phyloP scores from a whole-genome alignment of 2,888 invertebrate species.

The Acanthosepion esculentum region DNA sequence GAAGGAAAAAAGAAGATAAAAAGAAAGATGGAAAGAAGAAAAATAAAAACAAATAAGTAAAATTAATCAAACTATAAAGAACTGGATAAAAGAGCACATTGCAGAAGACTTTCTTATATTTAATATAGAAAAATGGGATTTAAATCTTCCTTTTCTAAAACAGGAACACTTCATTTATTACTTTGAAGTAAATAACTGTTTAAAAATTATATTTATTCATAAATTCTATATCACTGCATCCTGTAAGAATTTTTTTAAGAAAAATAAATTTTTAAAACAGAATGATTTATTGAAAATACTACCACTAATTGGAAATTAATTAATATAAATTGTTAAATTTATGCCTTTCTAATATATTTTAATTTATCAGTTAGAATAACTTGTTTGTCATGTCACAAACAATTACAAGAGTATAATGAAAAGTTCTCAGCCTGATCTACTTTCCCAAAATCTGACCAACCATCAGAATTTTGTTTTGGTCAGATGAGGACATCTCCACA shows the following conservation, averaged over 20 bases:
- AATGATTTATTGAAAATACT: too few relatives aligned
- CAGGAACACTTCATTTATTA: background rate
- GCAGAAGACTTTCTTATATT: background rate
- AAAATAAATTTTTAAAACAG: too few relatives aligned
- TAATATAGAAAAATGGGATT: background rate
- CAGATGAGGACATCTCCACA: too few relatives aligned
- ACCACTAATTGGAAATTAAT: too few relatives aligned
- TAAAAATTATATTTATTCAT: background rate
- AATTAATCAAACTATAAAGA: background rate
- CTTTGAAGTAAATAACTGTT: background rate
- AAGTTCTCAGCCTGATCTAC: too few relatives aligned
- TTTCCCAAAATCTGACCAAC: too few relatives aligned
- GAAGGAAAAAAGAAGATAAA: background rate
- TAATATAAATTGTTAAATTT: too few relatives aligned
- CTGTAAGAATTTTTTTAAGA: background rate
- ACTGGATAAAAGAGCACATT: background rate
- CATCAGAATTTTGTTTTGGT: too few relatives aligned
- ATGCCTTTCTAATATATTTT: too few relatives aligned
- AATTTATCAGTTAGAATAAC: too few relatives aligned
- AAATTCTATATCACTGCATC: background rate
- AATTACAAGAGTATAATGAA: too few relatives aligned
- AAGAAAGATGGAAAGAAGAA: background rate
- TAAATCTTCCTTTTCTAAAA: background rate
- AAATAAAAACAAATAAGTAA: background rate
- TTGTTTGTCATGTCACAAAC: too few relatives aligned